Evolutionary conservation across 2,113 vertebrate genomes (phyloP), one percentile per base, ranked within the genome.

Genomic region (Percopsis transmontana): DNA sequence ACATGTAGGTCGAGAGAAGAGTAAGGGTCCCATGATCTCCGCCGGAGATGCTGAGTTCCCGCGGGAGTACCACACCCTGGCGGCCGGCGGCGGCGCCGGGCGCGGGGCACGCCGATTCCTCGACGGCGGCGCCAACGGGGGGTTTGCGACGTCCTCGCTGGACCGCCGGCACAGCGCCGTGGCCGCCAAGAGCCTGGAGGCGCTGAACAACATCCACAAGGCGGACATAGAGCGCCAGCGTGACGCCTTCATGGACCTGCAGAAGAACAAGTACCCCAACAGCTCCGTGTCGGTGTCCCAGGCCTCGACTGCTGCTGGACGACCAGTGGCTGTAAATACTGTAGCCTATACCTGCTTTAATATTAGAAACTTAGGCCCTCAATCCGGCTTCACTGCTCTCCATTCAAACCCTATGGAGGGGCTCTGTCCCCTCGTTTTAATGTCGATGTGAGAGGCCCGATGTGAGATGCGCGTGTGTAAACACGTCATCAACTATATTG

Each of bases 41-140:
- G 94, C 96, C 4, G 94, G 97, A 5, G 96, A 99, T 95, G 96
- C 93, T 20, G 96, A 98, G 82, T 98, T 97, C 89, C 96, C 94
- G 3, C 89, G 96, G 75, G 96, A 98, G 67, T 98, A 97, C 92
- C 94, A 96, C 81, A 97, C 97, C 74, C 87, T 97, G 93, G 82
- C 77, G 0, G 82, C 70, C 40, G 92, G 93, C 2, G 88, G 95
- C 19, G 93, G 94, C 81, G n/a, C n/a, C n/a, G n/a, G n/a, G n/a
- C 89, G 95, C 44, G 94, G 94, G 84, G 93, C 92, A 20, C 94
- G 96, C 21, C 95, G 95, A 62, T 97, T 96, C 90, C 94, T 94
- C 2, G 82, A 86, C 57, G 81, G 58, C 76, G 39, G 18, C 90
- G 62, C 66, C 81, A 96, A 96, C 52, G 95, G 95, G 68, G 95